A percentile compares a stretch with the other conserved stretches of the same genome.
phyloP scores from a whole-genome alignment of 2,113 vertebrate species.

The Hypanus sabinus region DNA sequence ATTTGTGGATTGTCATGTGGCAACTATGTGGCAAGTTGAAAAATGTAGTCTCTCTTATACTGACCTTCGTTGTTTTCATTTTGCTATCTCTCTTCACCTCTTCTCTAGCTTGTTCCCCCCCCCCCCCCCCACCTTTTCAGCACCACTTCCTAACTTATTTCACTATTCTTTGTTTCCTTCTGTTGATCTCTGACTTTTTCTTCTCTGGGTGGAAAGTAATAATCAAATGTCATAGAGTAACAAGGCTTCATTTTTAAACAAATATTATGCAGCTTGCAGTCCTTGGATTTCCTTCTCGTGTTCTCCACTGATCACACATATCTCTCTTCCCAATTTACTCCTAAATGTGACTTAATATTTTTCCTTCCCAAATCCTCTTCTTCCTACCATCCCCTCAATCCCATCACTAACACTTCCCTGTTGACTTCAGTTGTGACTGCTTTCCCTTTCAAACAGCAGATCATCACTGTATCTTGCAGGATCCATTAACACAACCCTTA shows the following conservation, averaged over 20 bases:
- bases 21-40: not conserved
- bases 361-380: no score
- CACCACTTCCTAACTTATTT: not conserved
- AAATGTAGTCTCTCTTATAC: not conserved
- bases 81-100: not conserved
- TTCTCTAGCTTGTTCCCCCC: not conserved
- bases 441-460: not conserved
- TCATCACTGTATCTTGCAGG: not conserved
- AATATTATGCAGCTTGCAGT: not conserved
- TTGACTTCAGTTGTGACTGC: not conserved
- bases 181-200: not conserved
- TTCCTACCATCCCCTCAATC: not conserved
- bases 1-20: not conserved
- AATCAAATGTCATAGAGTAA: not conserved
- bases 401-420: not conserved
- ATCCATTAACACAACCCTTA: not conserved
- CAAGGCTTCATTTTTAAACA: not conserved
- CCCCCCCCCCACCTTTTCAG: not conserved
- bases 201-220: not conserved
- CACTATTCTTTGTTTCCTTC: not conserved
- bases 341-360: not conserved
- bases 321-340: not conserved
- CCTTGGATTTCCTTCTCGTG: not conserved
- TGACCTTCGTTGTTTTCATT: not conserved
- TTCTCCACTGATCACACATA: not conserved